Evolutionary conservation across 2,888 invertebrate species (phyloP), one percentile per base, ranked within the genome.

Genomic region (Noctua janthe): DNA sequence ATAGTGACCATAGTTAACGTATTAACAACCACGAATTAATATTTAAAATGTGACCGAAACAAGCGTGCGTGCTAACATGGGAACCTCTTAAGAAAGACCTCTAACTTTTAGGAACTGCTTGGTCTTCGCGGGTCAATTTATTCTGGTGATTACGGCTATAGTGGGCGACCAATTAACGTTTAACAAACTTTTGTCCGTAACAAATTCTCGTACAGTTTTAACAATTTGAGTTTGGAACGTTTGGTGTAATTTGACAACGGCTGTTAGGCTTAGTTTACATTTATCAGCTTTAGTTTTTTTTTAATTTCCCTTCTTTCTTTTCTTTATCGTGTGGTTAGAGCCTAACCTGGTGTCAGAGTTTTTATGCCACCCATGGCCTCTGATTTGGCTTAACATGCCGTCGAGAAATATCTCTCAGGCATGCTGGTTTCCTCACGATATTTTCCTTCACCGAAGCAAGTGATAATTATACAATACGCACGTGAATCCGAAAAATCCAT

Each of bases 201-300:
- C 96, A 91, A 96, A 96, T 96, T 92, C 94, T 96, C 96, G 94
- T 96, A 96, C 96, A 96, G 96, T 96, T 96, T 95, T 95, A 96
- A 96, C 96, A 95, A 96, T 96, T 96, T 94, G 92, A 94, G 92
- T 94, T 94, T 95, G 89, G 92, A 94, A 94, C 94, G 94, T 93
- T 81, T 91, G 89, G 90, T 92, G 93, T 96, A 96, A 96, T 96
- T 96, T 95, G 95, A 94, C 94, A 94, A 93, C 91, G 91, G 86
- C 82, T 85, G 80, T 94, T 91, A 91, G 88, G 94, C 90, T 86
- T 75, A 78, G 91, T 88, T 78, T 89, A 93, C 92, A 94, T 79
- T 80, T 74, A 74, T 62, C 49, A 62, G 51, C 1, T 43, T 73
- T 81, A 39, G 29, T 10, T 73, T 82, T 78, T 82, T 78, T 75